phyloP scores from a whole-genome alignment of 2,113 vertebrate species.

The Lepisosteus oculatus region DNA sequence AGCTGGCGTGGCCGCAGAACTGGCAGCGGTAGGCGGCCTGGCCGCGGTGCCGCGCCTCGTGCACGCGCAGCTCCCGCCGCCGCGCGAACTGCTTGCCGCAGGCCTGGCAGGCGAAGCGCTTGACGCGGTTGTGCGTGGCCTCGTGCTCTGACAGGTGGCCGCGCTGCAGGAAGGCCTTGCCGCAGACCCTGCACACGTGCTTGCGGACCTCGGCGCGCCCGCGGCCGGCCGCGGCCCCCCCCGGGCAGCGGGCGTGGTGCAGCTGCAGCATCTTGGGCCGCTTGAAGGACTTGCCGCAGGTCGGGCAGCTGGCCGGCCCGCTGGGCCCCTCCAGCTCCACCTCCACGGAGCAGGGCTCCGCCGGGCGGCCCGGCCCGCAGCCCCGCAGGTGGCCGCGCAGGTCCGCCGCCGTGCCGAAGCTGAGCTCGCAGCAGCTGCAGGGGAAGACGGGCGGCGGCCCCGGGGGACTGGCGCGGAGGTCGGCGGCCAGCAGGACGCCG shows the following conservation, averaged over 20 bases:
- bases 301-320: background rate
- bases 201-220: background rate
- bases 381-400: background rate
- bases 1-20: conserved; percentile 9
- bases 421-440: background rate
- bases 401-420: background rate
- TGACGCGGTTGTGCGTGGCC: background rate
- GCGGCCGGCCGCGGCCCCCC: no score
- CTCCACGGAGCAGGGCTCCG: background rate
- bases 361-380: background rate
- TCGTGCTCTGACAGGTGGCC: background rate
- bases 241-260: background rate
- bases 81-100: background rate
- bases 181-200: background rate
- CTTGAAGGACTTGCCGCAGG: conserved; percentile 3
- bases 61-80: background rate
- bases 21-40: conserved; percentile 13
- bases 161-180: background rate
- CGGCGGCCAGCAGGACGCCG: background rate
- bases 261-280: background rate
- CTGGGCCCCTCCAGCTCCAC: background rate
- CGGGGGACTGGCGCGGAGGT: background rate
- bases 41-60: background rate
- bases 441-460: background rate
- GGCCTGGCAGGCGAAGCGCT: background rate